phyloP scores from a whole-genome alignment of 1,140 invertebrate genomes.

The Sinella curviseta region DNA sequence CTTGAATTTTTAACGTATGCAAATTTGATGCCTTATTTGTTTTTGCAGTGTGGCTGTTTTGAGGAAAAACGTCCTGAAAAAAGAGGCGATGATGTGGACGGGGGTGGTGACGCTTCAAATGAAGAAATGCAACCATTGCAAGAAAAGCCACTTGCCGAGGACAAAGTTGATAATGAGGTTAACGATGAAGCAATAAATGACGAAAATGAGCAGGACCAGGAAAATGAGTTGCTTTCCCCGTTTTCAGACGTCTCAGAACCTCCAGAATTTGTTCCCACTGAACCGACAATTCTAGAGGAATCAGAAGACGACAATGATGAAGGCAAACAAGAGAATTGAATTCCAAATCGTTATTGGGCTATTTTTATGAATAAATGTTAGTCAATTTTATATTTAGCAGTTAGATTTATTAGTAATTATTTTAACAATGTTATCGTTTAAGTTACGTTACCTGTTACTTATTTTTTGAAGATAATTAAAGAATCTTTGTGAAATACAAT shows the following conservation, averaged over 20 bases:
- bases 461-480: too few relatives aligned
- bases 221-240: background rate
- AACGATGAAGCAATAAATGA: background rate
- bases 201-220: background rate
- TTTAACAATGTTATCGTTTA: too few relatives aligned
- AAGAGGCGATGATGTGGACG: background rate
- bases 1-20: too few relatives aligned
- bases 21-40: too few relatives aligned
- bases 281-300: background rate
- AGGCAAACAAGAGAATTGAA: too few relatives aligned
- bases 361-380: too few relatives aligned
- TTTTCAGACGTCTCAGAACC: background rate
- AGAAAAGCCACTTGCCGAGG: background rate
- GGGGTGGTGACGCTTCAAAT: background rate
- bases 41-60: background rate
- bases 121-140: background rate
- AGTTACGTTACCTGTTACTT: too few relatives aligned
- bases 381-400: too few relatives aligned
- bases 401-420: too few relatives aligned
- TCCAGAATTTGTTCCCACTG: background rate
- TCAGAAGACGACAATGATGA: too few relatives aligned
- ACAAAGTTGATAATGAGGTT: background rate
- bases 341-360: too few relatives aligned
- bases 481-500: too few relatives aligned
- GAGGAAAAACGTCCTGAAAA: background rate